Conservation (phyloP, 2,113 vertebrate species). For the Pomatostomus ruficeps region DNA sequence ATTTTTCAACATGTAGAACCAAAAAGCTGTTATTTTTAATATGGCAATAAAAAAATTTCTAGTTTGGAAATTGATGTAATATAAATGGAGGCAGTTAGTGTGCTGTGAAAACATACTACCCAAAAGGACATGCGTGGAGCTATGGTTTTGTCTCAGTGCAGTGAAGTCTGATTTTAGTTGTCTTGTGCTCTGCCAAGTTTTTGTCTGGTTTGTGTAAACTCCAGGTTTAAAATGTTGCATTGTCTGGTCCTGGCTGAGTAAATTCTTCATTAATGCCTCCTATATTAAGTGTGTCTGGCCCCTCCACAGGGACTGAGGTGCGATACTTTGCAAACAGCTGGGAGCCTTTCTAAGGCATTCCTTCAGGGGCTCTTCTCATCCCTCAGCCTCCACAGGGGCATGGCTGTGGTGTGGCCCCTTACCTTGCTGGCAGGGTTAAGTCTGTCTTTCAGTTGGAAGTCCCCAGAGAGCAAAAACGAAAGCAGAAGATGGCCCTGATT, state of each 20-base stretch:
- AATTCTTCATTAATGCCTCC: slow-evolving; percentile 25
- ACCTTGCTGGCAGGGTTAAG: not conserved
- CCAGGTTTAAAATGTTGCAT: not conserved
- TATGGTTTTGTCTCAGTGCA: not conserved
- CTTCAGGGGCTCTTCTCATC: not conserved
- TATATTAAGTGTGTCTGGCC: slow-evolving; percentile 8
- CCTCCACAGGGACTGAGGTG: not conserved
- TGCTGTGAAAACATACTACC: not conserved
- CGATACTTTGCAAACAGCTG: not conserved
- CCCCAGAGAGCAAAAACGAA: not conserved
- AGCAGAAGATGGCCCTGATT: not conserved
- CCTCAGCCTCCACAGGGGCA: not conserved
- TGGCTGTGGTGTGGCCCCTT: not conserved
- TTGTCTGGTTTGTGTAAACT: not conserved
- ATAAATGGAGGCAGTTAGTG: not conserved
- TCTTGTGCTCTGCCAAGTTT: not conserved
- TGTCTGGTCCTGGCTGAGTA: not conserved
- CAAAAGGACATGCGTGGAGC: not conserved
- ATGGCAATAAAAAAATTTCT: not conserved
- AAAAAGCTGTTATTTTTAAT: not conserved
- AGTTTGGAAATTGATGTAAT: not conserved
- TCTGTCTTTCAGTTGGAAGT: not conserved
- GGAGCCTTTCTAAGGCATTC: not conserved
- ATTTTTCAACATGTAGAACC: not conserved
- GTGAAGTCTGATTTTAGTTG: not conserved